Conservation (phyloP, 2,888 invertebrate species). For the Cheilosia vernalis region DNA sequence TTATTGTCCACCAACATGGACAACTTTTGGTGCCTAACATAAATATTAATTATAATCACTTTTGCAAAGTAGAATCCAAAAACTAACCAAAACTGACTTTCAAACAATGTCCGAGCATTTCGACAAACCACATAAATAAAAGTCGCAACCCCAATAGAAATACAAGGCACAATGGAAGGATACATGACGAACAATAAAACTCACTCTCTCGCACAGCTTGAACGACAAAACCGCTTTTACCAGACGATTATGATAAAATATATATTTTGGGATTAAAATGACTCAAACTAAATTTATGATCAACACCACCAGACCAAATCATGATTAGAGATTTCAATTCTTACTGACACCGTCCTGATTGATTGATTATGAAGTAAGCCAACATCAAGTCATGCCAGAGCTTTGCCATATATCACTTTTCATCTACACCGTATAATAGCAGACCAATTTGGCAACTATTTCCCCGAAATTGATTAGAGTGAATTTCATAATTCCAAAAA, state of each 20-base stretch:
- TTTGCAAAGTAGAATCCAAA: too few relatives aligned
- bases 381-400: conserved; percentile 24
- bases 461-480: conserved; percentile 41
- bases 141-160: too few relatives aligned
- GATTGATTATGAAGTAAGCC: conserved; percentile 51
- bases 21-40: too few relatives aligned
- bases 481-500: conserved; percentile 13
- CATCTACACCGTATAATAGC: conserved; percentile 19
- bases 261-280: conserved; percentile 7
- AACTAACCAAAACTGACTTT: too few relatives aligned
- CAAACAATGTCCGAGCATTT: too few relatives aligned
- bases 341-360: conserved; percentile 32
- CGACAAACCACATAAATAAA: too few relatives aligned
- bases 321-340: conserved; percentile 43
- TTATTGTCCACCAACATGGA: too few relatives aligned
- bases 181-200: too few relatives aligned
- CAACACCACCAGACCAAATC: conserved; percentile 12
- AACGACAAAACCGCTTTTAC: too few relatives aligned
- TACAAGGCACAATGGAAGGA: too few relatives aligned
- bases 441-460: conserved; percentile 38
- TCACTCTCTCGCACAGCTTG: too few relatives aligned
- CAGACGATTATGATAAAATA: background rate
- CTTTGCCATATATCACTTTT: conserved; percentile 36
- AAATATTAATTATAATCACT: too few relatives aligned
- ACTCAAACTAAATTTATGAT: conserved; percentile 6